phyloP scores from a whole-genome alignment of 2,113 vertebrate species.

The Paramisgurnus dabryanus region DNA sequence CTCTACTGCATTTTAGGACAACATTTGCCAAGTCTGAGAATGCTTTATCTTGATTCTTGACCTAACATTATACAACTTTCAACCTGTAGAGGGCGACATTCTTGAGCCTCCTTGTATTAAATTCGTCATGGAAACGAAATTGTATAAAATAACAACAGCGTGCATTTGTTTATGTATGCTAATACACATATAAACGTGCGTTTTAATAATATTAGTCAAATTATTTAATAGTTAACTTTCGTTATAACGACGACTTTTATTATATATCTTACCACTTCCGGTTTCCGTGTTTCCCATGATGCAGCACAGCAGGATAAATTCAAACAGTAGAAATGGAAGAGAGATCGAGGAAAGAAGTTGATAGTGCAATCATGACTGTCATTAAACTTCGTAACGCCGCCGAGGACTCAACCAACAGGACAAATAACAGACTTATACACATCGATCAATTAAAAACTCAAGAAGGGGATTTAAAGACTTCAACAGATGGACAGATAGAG shows the following conservation, averaged over 20 bases:
- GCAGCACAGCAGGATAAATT: conserved; percentile 44
- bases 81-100: conserved; percentile 11
- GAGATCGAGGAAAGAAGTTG: conserved; percentile 1
- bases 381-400: neutral
- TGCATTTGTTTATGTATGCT: too few relatives aligned
- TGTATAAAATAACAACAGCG: neutral
- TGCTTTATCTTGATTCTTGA: too few relatives aligned
- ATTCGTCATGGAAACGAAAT: neutral
- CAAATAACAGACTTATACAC: neutral
- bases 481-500: neutral
- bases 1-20: too few relatives aligned
- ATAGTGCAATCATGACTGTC: conserved; percentile 12
- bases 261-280: neutral
- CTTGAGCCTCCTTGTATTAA: neutral
- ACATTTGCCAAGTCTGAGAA: too few relatives aligned
- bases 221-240: neutral
- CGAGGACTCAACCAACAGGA: too few relatives aligned
- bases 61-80: neutral
- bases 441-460: neutral
- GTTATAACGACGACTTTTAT: neutral
- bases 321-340: conserved; percentile 39
- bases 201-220: neutral
- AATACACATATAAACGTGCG: too few relatives aligned
- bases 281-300: conserved; percentile 46
- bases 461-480: neutral